Conservation (phyloP, 1,140 invertebrate genomes). For the Nasonia giraulti region DNA sequence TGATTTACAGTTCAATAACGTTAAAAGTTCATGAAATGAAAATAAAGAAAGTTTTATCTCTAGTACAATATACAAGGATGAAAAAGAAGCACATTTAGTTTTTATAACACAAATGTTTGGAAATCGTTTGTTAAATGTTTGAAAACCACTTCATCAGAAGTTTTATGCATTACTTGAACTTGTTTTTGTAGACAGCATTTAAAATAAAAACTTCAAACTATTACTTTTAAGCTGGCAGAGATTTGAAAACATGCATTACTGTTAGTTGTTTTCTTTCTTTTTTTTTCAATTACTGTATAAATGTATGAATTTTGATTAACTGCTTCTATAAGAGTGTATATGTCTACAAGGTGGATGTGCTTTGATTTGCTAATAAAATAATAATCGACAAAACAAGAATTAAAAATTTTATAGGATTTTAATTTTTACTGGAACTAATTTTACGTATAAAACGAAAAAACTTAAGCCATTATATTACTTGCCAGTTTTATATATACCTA, state of each 20-base stretch:
- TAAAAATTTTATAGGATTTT: slow-evolving; percentile 21
- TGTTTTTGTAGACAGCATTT: background rate
- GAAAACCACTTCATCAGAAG: slow-evolving; percentile 38
- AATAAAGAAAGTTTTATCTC: slow-evolving; percentile 16
- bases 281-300: background rate
- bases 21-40: slow-evolving; percentile 22
- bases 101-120: slow-evolving; percentile 22
- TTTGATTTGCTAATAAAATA: slow-evolving; percentile 35
- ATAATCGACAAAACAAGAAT: slow-evolving; percentile 41
- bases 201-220: slow-evolving; percentile 32
- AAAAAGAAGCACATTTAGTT: slow-evolving; percentile 42
- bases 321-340: slow-evolving; percentile 15
- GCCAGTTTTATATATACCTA: background rate
- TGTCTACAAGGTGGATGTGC: slow-evolving; percentile 38
- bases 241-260: slow-evolving; percentile 42
- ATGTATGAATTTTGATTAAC: background rate
- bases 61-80: slow-evolving; percentile 21
- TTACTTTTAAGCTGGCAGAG: slow-evolving; percentile 29
- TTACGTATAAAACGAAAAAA: slow-evolving; percentile 23
- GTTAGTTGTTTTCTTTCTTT: slow-evolving; percentile 14
- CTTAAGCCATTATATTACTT: slow-evolving; percentile 15
- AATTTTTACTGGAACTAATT: slow-evolving; percentile 25
- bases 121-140: slow-evolving; percentile 19
- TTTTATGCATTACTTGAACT: slow-evolving; percentile 15
- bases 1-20: slow-evolving; percentile 27